A percentile compares a stretch with the other conserved stretches of the same genome.
These are phyloP conservation scores for Ectemnius cavifrons DNA, from an alignment of 2,888 invertebrate genomes.

Conservation along the genomic window DNA sequence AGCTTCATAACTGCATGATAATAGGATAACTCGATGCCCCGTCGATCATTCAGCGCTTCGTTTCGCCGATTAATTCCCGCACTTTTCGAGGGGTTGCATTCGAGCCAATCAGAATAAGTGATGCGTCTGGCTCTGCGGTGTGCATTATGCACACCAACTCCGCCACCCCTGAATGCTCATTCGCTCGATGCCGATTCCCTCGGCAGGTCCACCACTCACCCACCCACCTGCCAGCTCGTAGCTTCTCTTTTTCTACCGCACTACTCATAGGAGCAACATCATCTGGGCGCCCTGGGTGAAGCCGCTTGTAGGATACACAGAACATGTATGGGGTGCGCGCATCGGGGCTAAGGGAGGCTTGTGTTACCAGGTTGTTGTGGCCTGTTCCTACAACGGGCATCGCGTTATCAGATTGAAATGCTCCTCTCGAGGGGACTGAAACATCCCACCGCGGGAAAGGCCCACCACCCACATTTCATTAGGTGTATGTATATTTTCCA, in stretches of 20 bases:
- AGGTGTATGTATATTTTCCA: too few species aligned
- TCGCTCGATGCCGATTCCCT: slow-evolving; percentile 22
- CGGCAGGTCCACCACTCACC: background rate
- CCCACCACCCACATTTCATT: slow-evolving; percentile 36
- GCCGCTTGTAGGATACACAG: slow-evolving; percentile 34
- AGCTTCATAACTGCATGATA: too few species aligned
- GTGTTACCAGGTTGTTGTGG: slow-evolving; percentile 63
- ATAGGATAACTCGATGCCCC: slow-evolving; percentile 27
- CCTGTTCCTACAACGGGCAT: slow-evolving; percentile 62
- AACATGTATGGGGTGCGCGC: slow-evolving; percentile 39
- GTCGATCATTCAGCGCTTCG: slow-evolving; percentile 29
- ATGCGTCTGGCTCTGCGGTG: slow-evolving; percentile 49
- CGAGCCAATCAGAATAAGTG: slow-evolving; percentile 67
- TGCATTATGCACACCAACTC: slow-evolving; percentile 43
- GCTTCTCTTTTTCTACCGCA: slow-evolving; percentile 33
- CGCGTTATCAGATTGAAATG: slow-evolving; percentile 67
- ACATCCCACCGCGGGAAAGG: slow-evolving; percentile 42
- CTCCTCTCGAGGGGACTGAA: slow-evolving; percentile 51
- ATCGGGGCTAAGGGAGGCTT: slow-evolving; percentile 41
- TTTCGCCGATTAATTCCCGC: slow-evolving; percentile 55
- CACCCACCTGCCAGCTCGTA: background rate
- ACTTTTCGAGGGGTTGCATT: slow-evolving; percentile 42
- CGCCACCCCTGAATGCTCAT: slow-evolving; percentile 10
- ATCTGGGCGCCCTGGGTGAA: slow-evolving; percentile 36
- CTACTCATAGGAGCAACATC: slow-evolving; percentile 47